phyloP scores from a whole-genome alignment of 2,797 vertebrate genomes.

The Microchirus variegatus region DNA sequence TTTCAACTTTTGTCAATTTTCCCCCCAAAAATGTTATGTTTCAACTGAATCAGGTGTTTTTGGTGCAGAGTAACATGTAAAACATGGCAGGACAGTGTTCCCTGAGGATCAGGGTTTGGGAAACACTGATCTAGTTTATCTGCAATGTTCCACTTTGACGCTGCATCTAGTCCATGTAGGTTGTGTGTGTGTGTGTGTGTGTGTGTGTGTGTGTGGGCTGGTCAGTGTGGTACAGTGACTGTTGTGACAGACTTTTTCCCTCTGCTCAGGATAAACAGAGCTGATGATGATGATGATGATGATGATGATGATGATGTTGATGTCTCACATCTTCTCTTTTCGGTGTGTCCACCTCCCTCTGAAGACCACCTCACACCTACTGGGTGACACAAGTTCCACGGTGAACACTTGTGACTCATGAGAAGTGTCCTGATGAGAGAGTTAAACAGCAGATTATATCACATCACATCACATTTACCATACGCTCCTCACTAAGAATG shows the following conservation, averaged over 20 bases:
- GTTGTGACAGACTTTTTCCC: slow-evolving; percentile 59
- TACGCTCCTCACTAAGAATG: slow-evolving; percentile 24
- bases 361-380: slow-evolving; percentile 56
- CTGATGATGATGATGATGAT: slow-evolving; percentile 20
- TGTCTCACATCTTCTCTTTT: slow-evolving; percentile 65
- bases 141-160: slow-evolving; percentile 44
- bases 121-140: slow-evolving; percentile 20
- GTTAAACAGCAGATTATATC: no score
- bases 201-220: slow-evolving; percentile 38
- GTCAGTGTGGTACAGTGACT: slow-evolving; percentile 55
- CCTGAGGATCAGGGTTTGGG: no score
- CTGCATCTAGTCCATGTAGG: slow-evolving; percentile 17
- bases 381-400: background rate
- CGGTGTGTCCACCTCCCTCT: slow-evolving; percentile 29
- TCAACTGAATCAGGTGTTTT: no score
- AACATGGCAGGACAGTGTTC: no score
- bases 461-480: slow-evolving; percentile 8
- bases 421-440: background rate
- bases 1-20: no score
- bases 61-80: no score
- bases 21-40: no score
- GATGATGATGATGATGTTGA: slow-evolving; percentile 45
- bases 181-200: slow-evolving; percentile 3
- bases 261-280: slow-evolving; percentile 37
- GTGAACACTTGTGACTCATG: slow-evolving; percentile 27